Percentiles rank a stretch among this genome's conserved stretches.
Evolutionary conservation across 2,113 vertebrate genomes (phyloP).

Genomic region (pig (Sus scrofa)): DNA sequence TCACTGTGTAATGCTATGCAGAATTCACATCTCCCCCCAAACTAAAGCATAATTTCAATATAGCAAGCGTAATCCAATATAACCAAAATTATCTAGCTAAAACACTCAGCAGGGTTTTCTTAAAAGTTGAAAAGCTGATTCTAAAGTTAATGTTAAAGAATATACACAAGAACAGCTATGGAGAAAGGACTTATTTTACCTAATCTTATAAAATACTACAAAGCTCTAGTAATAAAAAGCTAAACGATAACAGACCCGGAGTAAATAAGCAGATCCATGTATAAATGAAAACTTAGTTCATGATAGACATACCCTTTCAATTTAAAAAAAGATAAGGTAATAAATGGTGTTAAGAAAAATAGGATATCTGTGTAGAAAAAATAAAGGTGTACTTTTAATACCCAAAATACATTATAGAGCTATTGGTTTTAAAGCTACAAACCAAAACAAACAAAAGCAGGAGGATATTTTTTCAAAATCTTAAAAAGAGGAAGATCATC

Average conservation of each 20-base stretch:
- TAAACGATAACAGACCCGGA: neutral
- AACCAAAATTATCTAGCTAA: neutral
- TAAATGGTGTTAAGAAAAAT: neutral
- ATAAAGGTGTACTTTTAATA: neutral
- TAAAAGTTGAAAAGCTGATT: slow-evolving; percentile 39
- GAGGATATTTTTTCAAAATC: slow-evolving; percentile 33
- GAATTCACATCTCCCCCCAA: neutral
- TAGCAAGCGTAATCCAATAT: neutral
- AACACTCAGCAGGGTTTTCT: neutral
- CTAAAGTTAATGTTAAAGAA: neutral
- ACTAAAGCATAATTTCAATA: neutral
- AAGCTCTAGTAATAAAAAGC: neutral
- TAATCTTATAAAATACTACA: neutral
- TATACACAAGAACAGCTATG: neutral
- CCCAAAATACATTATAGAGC: neutral
- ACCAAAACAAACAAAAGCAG: neutral
- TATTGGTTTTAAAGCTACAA: slow-evolving; percentile 36
- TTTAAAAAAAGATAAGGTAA: neutral
- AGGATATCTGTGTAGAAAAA: neutral
- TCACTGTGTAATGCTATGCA: neutral
- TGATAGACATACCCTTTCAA: neutral
- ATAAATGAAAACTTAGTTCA: slow-evolving; percentile 23
- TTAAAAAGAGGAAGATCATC: neutral
- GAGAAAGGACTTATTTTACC: neutral
- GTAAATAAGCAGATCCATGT: neutral